A percentile compares a stretch with the other conserved stretches of the same genome.
Evolutionary conservation across 2,888 invertebrate species (phyloP).

Genomic region (Sipha maydis): DNA sequence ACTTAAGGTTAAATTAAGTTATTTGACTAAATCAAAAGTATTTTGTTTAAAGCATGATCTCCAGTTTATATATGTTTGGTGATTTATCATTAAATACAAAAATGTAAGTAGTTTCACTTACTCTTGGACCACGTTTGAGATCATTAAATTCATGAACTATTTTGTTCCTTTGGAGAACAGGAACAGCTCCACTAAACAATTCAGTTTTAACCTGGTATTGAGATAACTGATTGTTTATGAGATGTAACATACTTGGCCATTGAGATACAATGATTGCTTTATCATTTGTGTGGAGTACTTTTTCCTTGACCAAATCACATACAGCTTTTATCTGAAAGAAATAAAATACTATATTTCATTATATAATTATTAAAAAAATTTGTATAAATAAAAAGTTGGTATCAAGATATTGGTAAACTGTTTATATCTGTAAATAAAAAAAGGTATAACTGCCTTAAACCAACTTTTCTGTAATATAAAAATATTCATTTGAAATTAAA

Average conservation of each 20-base stretch:
- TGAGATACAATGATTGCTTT: conserved; percentile 91
- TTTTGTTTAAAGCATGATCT: too few relatives aligned
- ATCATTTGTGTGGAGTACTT: conserved; percentile 71
- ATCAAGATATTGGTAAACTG: not conserved
- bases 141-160: conserved; percentile 80
- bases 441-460: too few relatives aligned
- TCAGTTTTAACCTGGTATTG: conserved; percentile 71
- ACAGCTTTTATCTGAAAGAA: conserved; percentile 71
- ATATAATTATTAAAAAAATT: not conserved
- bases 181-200: conserved; percentile 80
- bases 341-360: not conserved
- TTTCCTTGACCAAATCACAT: conserved; percentile 71
- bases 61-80: too few relatives aligned
- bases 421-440: not conserved
- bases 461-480: too few relatives aligned
- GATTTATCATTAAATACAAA: too few relatives aligned
- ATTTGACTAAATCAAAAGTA: too few relatives aligned
- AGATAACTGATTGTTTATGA: conserved; percentile 77
- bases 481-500: too few relatives aligned
- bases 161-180: conserved; percentile 77
- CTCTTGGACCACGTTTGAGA: conserved; percentile 71
- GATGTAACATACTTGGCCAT: conserved; percentile 84
- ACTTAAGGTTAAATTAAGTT: too few relatives aligned
- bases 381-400: too few relatives aligned
- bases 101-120: conserved; percentile 65